Base-by-base conservation (phyloP, 2,888 invertebrate species). In the Mesoligia furuncula region DNA sequence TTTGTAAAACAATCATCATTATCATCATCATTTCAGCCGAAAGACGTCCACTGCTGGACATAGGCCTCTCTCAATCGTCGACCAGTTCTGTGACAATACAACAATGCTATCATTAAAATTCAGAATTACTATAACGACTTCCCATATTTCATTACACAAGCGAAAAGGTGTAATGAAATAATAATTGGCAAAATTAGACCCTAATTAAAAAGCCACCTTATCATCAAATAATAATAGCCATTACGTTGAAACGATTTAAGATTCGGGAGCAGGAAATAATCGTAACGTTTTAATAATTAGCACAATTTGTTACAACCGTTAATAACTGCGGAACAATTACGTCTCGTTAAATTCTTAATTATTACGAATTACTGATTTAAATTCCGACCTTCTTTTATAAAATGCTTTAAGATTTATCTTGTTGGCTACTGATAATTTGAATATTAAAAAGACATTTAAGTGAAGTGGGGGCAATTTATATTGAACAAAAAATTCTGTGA, bases 271-370 rank as follows among this genome's bases (percentile, higher is more conserved):
- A 68, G 20, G 74, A n/a, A 80, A 86, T 77, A 79, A 85, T 76
- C 67, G 69, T 85, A 71, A 62, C 77, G 57, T 84, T 84, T 83
- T 68, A 61, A 78, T 87, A 85, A 87, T 84, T 78, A 78, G 54
- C 65, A 81, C 77, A 75, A 81, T 86, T 85, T 61, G 70, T 85
- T 66, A 79, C 72, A 62, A 48, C 57, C 59, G 70, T 65, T 79
- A 78, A 79, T 80, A 69, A 54, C 61, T 73, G 24, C 57, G 42
- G 64, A 76, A 81, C 74, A 70, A 61, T 87, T 70, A 79, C 64
- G 68, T 66, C 59, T 51, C 36, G 42, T 79, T 75, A 71, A 73
- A 79, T 27, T n/a, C 36, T 8, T 73, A 31, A 69, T 84, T 73
- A 84, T 39, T 67, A 42, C 51, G 65, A 67, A 71, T 80, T 68